These are phyloP conservation scores for Montifringilla adamsi DNA, from an alignment of 2,113 vertebrate species.

Conservation along the genomic window DNA sequence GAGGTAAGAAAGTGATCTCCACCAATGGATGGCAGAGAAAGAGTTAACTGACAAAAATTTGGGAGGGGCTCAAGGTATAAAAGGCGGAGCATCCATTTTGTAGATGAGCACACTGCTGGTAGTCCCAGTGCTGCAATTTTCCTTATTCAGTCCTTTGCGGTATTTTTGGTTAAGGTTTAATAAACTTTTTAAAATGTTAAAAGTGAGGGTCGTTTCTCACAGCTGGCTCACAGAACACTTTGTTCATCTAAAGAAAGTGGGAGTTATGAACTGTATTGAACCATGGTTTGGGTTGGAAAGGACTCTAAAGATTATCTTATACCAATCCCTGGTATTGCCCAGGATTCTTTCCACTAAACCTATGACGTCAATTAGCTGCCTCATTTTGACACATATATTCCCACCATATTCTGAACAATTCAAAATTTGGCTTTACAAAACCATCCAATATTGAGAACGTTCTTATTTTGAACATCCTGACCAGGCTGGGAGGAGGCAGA, in stretches of 20 bases:
- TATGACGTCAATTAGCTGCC: background rate
- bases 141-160: background rate
- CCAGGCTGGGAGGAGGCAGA: background rate
- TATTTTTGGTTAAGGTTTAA: background rate
- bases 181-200: background rate
- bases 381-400: background rate
- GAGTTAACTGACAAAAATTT: background rate
- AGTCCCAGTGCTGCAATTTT: background rate
- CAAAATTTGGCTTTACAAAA: background rate
- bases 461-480: background rate
- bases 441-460: background rate
- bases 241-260: background rate
- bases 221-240: background rate
- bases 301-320: background rate
- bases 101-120: background rate
- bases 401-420: background rate
- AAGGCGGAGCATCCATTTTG: background rate
- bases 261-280: background rate
- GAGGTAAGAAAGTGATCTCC: background rate
- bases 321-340: background rate
- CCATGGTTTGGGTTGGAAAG: background rate
- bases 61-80: background rate
- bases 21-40: background rate
- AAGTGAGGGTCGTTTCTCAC: background rate
- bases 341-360: background rate